phyloP scores from a whole-genome alignment of 2,113 vertebrate species.

The Cebus imitator region DNA sequence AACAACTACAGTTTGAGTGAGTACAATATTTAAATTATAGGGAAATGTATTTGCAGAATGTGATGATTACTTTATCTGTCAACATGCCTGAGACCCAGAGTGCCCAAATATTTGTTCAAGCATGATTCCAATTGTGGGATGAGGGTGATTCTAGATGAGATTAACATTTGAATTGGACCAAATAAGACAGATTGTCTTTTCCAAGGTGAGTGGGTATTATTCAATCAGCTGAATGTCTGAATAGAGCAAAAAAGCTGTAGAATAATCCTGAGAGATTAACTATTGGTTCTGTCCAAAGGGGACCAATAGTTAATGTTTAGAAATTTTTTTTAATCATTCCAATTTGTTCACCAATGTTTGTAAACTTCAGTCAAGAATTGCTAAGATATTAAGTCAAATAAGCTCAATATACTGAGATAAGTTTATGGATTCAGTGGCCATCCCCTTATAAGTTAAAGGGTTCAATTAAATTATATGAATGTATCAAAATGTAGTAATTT shows the following conservation, averaged over 20 bases:
- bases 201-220: not conserved
- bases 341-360: not conserved
- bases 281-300: not conserved
- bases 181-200: not conserved
- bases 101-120: not conserved
- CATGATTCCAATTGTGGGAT: not conserved
- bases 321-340: not conserved
- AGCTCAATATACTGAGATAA: not conserved
- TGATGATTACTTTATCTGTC: not conserved
- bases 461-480: not conserved
- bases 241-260: not conserved
- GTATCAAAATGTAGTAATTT: not conserved
- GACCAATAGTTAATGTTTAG: not conserved
- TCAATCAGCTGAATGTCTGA: not conserved
- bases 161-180: not conserved
- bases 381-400: not conserved
- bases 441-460: not conserved
- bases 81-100: not conserved
- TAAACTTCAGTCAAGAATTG: not conserved
- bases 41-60: not conserved
- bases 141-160: not conserved
- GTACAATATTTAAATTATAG: not conserved
- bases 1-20: not conserved
- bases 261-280: not conserved
- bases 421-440: not conserved